These are phyloP conservation scores for Dioctria rufipes DNA, from an alignment of 2,888 invertebrate genomes.

Conservation along the genomic window DNA sequence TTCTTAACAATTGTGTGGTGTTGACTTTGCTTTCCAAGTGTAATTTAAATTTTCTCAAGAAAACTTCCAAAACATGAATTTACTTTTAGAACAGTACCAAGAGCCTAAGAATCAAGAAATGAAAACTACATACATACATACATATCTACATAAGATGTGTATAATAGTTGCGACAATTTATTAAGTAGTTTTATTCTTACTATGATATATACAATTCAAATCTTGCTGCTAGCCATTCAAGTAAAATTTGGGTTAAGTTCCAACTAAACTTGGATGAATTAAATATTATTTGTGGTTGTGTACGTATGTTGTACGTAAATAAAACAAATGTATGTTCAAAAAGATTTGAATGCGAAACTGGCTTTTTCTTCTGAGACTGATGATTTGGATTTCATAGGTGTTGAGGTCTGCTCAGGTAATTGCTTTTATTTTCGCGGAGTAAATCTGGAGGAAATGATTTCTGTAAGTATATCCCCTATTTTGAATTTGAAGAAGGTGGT, in stretches of 20 bases:
- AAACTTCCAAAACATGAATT: neutral
- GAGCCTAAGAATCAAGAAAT: neutral
- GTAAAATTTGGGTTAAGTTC: neutral
- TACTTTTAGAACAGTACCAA: neutral
- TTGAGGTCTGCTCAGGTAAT: no score
- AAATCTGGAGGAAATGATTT: no score
- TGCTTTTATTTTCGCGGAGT: no score
- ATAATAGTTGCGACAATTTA: conserved; percentile 9
- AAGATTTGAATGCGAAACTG: neutral
- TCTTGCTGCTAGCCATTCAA: neutral
- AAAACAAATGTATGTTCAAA: no score
- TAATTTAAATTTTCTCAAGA: neutral
- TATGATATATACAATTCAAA: conserved; percentile 24
- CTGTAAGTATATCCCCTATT: no score
- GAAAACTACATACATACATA: conserved; percentile 10
- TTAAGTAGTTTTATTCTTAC: neutral
- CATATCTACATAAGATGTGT: neutral
- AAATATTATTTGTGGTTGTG: neutral
- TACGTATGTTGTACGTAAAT: no score
- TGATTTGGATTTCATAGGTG: neutral
- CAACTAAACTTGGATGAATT: conserved; percentile 30
- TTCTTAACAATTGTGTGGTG: conserved; percentile 15
- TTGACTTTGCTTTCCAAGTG: conserved; percentile 20
- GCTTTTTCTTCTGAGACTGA: neutral
- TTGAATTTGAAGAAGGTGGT: no score